Base-by-base conservation (phyloP, 2,113 vertebrate genomes). In the Grallaria varia region DNA sequence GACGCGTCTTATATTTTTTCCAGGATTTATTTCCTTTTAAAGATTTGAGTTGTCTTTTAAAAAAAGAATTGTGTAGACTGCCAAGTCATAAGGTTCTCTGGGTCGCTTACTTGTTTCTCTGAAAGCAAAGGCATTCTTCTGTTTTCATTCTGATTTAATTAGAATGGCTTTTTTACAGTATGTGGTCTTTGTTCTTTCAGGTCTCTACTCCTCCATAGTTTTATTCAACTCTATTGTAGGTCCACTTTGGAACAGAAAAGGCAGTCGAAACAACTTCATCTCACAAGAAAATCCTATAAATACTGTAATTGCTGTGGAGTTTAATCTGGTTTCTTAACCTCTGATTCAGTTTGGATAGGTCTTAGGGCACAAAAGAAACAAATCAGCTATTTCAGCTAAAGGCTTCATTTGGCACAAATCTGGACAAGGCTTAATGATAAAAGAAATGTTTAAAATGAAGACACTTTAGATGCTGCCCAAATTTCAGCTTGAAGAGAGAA, bases 111-210 rank as follows among this genome's bases (percentile, higher is more conserved):
- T 94, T 63, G 64, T 87, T 97, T 89, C 75, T 75, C 92, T 91
- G 89, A 96, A 96, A 89, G 93, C 67, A 94, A 79, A 90, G 31
- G 71, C 74, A 79, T 95, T 89, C 85, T 92, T 78, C 45, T 94
- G 92, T 95, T 95, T 97, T 86, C 94, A 92, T 91, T 95, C 78
- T 92, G 77, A 91, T 90, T 97, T 96, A 94, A 89, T 92, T 97
- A 93, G 93, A 97, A 94, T 95, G 42, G 52, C 62, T 92, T 96
- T 95, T 94, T 95, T 91, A 92, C 93, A 92, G 91, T 96, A 91
- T 79, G 90, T 86, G 84, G 93, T 93, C 96, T 97, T 94, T 92
- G 82, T 96, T 96, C 85, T 96, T 91, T 78, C 69, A 92, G 42
- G 84, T 91, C 86, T 91, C 72, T 80, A 83, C 66, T 86, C 67